These are phyloP conservation scores for Melanostoma scalare DNA, from an alignment of 2,888 invertebrate species.

Conservation along the genomic window DNA sequence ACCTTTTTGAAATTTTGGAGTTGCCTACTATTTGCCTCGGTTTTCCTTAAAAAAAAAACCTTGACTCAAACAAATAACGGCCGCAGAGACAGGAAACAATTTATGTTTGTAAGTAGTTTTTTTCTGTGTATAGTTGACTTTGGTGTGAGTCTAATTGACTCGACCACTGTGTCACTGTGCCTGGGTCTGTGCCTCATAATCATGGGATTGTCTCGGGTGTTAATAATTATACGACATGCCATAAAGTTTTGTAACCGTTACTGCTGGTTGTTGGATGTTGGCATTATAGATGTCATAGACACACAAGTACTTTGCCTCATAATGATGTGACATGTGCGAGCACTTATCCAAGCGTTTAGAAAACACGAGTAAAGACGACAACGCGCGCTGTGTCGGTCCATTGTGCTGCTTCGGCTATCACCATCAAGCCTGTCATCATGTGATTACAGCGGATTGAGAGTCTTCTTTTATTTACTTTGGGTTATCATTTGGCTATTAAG, in stretches of 20 bases:
- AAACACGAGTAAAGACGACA: no score
- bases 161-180: conserved; percentile 58
- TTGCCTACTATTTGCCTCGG: conserved; percentile 4
- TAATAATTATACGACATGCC: conserved; percentile 42
- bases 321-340: conserved; percentile 54
- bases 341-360: conserved; percentile 27
- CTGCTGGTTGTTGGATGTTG: conserved; percentile 5
- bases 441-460: conserved; percentile 48
- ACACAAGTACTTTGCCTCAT: background rate
- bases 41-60: background rate
- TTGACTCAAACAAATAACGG: conserved; percentile 25
- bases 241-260: conserved; percentile 50
- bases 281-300: conserved; percentile 15
- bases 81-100: conserved; percentile 16
- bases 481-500: conserved; percentile 21
- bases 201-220: no score
- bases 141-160: conserved; percentile 38
- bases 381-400: no score
- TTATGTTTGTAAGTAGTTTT: background rate
- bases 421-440: conserved; percentile 37
- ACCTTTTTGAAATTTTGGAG: conserved; percentile 42
- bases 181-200: background rate
- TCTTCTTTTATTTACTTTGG: conserved; percentile 40
- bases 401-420: background rate
- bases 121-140: background rate